A percentile compares a stretch with the other conserved stretches of the same genome.
These are phyloP conservation scores for Drosophila funebris DNA, from an alignment of 1,140 invertebrate species.

Conservation along the genomic window DNA sequence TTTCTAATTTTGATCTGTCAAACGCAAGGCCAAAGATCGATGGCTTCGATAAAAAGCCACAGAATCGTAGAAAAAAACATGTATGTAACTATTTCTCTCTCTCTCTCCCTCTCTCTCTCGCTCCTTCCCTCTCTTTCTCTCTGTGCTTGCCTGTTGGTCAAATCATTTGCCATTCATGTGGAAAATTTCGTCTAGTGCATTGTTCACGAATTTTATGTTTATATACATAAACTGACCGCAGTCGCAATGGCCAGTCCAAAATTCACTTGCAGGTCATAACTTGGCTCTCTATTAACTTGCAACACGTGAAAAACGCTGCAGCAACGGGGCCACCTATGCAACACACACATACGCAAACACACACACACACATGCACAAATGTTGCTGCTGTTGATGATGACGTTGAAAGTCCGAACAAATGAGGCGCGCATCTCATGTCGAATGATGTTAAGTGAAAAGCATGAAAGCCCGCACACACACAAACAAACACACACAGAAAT, in stretches of 20 bases:
- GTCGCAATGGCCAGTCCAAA: conserved; percentile 11
- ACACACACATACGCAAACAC: background rate
- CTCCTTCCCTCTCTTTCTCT: background rate
- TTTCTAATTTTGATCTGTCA: conserved; percentile 82
- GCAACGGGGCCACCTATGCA: background rate
- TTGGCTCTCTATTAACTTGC: conserved; percentile 61
- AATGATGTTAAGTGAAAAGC: conserved; percentile 18
- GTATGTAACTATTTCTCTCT: background rate
- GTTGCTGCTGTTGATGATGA: conserved; percentile 51
- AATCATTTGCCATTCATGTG: conserved; percentile 74
- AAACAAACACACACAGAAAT: conserved; percentile 11
- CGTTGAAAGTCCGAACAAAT: conserved; percentile 57
- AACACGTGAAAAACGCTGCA: conserved; percentile 52
- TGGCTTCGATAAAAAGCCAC: conserved; percentile 72
- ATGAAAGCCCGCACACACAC: background rate
- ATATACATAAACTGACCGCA: conserved; percentile 60
- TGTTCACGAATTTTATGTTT: conserved; percentile 71
- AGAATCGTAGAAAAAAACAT: conserved; percentile 17
- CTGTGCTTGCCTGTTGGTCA: conserved; percentile 7
- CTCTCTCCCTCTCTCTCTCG: background rate
- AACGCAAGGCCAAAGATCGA: conserved; percentile 77
- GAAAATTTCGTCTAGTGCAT: conserved; percentile 78
- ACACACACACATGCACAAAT: background rate
- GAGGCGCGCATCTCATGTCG: conserved; percentile 51
- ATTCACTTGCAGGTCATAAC: conserved; percentile 45